Base-by-base conservation (phyloP, 2,888 invertebrate genomes). In the Diploptera punctata region DNA sequence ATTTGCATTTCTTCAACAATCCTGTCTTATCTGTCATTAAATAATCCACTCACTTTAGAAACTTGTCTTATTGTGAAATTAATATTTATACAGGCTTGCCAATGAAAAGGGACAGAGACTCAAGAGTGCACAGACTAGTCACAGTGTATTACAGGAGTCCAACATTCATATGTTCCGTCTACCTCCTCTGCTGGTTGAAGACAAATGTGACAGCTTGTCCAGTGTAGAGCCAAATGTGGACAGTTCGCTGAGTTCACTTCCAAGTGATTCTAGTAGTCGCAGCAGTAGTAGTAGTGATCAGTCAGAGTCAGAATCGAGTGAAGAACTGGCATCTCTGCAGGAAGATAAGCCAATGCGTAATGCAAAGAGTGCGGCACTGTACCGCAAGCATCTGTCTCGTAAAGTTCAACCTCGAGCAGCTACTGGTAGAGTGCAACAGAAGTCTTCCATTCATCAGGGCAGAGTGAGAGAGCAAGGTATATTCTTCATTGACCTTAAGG, bases 401-500 rank as follows among this genome's bases (percentile, higher is more conserved):
- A 57, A 67, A 26, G 44, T 65, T 31, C 68, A 70, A 26, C 33
- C 49, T 0, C 33, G 91, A 78, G 90, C 91, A 3, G 87, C 89
- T 1, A 90, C 91, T 0, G 90, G 90, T 16, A 86, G 89, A 81
- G 83, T 84, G 0, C 90, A 90, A 78, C 84, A 87, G 57, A 88
- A 88, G 79, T 84, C 84, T 75, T 79, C 85, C 54, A 83, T 86
- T 70, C 83, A 84, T 16, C 79, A 82, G 3, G 84, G 84, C n/a
- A 90, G 89, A 80, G 91, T 91, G 79, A 85, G 90, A 78, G 91
- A 91, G 80, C 91, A 91, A 87, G 91, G 90, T 89, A 77, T 49
- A 69, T n/a, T n/a, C n/a, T n/a, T n/a, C n/a, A n/a, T n/a, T n/a
- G n/a, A n/a, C n/a, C n/a, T n/a, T n/a, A n/a, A n/a, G n/a, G n/a